Base-by-base conservation (phyloP, 2,113 vertebrate species). In the Oreochromis aureus region DNA sequence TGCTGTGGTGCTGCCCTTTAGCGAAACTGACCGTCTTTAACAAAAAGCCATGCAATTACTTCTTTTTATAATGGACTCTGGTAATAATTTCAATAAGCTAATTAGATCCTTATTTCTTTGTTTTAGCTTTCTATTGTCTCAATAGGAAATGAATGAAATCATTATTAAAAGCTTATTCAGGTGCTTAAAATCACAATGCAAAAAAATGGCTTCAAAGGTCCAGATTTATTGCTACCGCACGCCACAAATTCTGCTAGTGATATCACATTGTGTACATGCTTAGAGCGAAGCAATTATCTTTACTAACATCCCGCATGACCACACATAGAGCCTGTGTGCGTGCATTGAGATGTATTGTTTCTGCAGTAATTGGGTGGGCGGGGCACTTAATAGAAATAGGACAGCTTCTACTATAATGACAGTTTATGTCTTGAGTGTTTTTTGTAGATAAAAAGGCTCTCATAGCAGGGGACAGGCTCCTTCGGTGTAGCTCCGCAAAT, bases 371-470 rank as follows among this genome's bases (percentile, higher is more conserved):
- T 13, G 84, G 39, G 79, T 89, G 85, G 91, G 87, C 4, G 85
- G 87, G 55, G 84, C 58, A 41, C 44, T 55, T 82, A 22, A 69
- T 86, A 83, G 76, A 92, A 93, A 93, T 84, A 81, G 90, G 83
- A 86, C 85, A 87, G 83, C 85, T 89, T 81, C 63, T 53, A 69
- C 51, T 83, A 82, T 87, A 85, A 92, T 88, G 78, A 91, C 48
- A 85, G 86, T 90, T 93, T 90, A 85, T 84, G 79, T 88, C 44
- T 88, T 79, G 90, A 10, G 81, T 93, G 86, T 91, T 92, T 92
- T 80, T 83, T 55, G 81, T 36, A 89, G 87, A 93, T 92, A 89
- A 92, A 93, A 87, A 32, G 10, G 76, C 89, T 85, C 27, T 18
- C 10, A 16, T 81, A 89, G 80, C 53, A 55, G 55, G 19, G 78